Percentiles rank a stretch among this genome's conserved stretches.
These are phyloP conservation scores for Nasonia giraulti DNA, from an alignment of 1,140 invertebrate species.

Conservation along the genomic window DNA sequence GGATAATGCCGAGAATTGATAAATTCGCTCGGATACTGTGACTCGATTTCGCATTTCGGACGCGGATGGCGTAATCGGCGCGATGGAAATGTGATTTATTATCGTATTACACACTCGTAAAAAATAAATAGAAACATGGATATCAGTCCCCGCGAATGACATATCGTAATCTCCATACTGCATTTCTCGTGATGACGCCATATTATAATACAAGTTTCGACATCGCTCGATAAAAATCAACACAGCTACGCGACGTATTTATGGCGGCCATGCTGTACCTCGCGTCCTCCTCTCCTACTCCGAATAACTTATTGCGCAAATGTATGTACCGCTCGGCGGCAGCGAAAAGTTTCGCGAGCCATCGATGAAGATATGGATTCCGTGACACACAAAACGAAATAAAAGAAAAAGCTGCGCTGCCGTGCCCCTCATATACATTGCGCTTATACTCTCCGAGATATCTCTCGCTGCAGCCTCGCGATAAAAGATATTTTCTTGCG, in stretches of 20 bases:
- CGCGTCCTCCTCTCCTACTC: background rate
- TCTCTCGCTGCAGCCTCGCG: background rate
- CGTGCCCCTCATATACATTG: background rate
- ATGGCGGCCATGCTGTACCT: no score
- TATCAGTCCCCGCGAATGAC: no score
- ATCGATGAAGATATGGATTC: conserved; percentile 44
- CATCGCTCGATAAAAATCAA: conserved; percentile 24
- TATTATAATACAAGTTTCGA: conserved; percentile 32
- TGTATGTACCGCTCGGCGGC: background rate
- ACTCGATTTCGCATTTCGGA: no score
- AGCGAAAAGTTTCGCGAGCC: background rate
- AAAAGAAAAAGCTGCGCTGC: background rate
- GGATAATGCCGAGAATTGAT: no score
- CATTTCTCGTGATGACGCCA: conserved; percentile 46
- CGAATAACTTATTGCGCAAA: conserved; percentile 20
- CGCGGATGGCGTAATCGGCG: no score
- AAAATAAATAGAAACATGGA: no score
- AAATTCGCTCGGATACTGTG: no score
- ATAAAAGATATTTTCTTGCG: conserved; percentile 26
- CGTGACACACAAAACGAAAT: conserved; percentile 18
- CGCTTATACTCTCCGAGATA: background rate
- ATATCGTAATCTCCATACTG: background rate
- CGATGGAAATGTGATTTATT: no score
- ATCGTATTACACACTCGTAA: no score
- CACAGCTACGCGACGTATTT: background rate